phyloP scores from a whole-genome alignment of 2,888 invertebrate species.

The Salticus scenicus region DNA sequence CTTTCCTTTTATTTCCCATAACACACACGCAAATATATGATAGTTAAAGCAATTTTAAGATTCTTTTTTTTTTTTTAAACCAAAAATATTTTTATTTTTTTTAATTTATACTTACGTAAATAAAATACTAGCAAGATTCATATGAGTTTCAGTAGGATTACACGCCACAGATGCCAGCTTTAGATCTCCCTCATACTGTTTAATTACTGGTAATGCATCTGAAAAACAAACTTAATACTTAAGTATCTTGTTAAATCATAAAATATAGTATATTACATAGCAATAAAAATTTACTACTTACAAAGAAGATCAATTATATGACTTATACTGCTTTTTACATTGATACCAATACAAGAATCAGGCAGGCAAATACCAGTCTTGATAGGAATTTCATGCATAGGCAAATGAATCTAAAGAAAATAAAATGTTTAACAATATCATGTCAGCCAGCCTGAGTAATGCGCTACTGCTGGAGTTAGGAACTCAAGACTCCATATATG shows the following conservation, averaged over 20 bases:
- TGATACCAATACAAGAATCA: constrained; percentile 7
- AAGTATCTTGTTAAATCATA: too few relatives aligned
- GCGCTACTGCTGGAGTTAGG: too few relatives aligned
- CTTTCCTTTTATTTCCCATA: too few relatives aligned
- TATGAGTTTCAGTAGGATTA: background rate
- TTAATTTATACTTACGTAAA: constrained; percentile 40
- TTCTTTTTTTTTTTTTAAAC: too few relatives aligned
- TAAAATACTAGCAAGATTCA: background rate
- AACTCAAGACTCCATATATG: too few relatives aligned
- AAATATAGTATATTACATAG: too few relatives aligned
- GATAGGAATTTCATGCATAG: constrained; percentile 34
- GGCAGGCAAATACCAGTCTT: constrained; percentile 46
- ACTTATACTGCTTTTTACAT: background rate
- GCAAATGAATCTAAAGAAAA: constrained; percentile 16
- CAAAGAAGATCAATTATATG: background rate
- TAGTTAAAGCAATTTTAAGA: too few relatives aligned
- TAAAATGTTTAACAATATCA: too few relatives aligned
- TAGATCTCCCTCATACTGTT: constrained; percentile 19
- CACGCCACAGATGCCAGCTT: constrained; percentile 26
- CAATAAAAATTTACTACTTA: too few relatives aligned
- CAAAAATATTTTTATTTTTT: too few relatives aligned
- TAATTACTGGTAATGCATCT: background rate
- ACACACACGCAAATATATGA: too few relatives aligned
- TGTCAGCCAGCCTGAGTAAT: too few relatives aligned
- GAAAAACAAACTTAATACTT: background rate